These are phyloP conservation scores for Leptocoma aspasia DNA, from an alignment of 2,113 vertebrate genomes.

Conservation along the genomic window DNA sequence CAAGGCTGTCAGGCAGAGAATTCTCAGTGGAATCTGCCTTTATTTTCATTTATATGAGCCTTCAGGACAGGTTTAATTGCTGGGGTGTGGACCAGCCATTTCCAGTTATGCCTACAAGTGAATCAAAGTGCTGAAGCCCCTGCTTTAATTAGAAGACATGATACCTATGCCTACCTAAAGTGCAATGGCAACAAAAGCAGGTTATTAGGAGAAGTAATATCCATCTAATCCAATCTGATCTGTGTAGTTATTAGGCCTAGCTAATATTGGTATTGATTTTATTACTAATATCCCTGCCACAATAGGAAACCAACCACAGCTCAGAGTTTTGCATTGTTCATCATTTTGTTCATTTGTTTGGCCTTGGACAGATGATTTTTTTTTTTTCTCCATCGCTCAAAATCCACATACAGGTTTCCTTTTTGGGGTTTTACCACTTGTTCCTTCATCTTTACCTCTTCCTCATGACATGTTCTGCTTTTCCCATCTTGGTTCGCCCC, in stretches of 20 bases:
- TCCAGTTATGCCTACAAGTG: not conserved
- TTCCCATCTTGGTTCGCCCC: not conserved
- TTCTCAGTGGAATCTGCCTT: not conserved
- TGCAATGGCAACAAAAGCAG: not conserved
- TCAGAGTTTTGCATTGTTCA: not conserved
- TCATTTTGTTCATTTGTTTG: not conserved
- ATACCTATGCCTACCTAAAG: not conserved
- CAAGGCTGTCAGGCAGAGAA: not conserved
- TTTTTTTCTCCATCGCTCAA: not conserved
- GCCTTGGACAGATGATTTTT: not conserved
- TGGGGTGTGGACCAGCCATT: not conserved
- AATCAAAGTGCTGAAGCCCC: not conserved
- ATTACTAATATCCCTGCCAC: conserved; percentile 26
- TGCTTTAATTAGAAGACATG: conserved; percentile 38
- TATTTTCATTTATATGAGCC: not conserved
- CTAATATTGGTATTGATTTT: conserved; percentile 57
- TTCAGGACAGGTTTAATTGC: not conserved
- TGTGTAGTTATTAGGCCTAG: conserved; percentile 20
- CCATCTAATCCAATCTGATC: not conserved
- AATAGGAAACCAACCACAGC: not conserved
- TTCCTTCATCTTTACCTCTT: not conserved
- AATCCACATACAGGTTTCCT: not conserved
- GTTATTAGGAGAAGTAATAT: conserved; percentile 27
- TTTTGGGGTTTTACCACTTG: not conserved
- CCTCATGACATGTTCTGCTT: not conserved